These are phyloP conservation scores for Thymelicus sylvestris DNA, from an alignment of 2,888 invertebrate species.

Conservation along the genomic window DNA sequence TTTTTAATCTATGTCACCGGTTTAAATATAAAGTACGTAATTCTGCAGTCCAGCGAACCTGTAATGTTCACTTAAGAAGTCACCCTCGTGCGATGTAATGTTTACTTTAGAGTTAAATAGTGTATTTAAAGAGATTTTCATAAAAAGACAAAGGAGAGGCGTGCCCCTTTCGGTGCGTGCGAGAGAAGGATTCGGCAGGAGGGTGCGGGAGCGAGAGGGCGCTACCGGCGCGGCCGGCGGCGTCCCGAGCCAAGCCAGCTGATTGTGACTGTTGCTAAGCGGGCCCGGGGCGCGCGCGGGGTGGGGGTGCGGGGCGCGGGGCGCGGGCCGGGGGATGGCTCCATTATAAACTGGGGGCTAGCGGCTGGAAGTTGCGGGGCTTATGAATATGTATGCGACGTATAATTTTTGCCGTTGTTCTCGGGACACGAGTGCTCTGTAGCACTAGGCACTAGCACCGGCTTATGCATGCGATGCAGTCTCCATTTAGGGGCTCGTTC, in stretches of 20 bases:
- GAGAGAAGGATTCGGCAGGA: constrained; percentile 23
- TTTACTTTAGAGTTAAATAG: background rate
- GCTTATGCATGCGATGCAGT: constrained; percentile 44
- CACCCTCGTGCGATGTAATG: background rate
- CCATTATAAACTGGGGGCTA: constrained; percentile 43
- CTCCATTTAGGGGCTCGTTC: constrained; percentile 36
- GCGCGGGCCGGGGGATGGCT: constrained; percentile 33
- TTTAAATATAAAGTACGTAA: constrained; percentile 13
- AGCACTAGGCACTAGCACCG: too few species aligned
- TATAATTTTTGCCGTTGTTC: constrained; percentile 46
- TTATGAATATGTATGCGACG: constrained; percentile 49
- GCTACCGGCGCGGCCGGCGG: constrained; percentile 16
- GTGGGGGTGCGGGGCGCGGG: constrained; percentile 19
- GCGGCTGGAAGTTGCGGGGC: constrained; percentile 46
- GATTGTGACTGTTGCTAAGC: constrained; percentile 52
- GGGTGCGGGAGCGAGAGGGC: constrained; percentile 31
- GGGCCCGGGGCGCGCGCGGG: constrained; percentile 24
- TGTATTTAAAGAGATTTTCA: constrained; percentile 20
- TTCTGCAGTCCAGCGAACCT: too few species aligned
- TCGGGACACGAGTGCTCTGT: constrained; percentile 38
- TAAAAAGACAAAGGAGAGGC: constrained; percentile 35
- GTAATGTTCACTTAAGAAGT: background rate
- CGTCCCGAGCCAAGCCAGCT: constrained; percentile 45
- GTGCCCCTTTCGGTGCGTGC: constrained; percentile 16
- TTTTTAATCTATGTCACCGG: constrained; percentile 18